Percentiles rank a stretch among this genome's conserved stretches.
phyloP scores from a whole-genome alignment of 2,113 vertebrate genomes.

The Chaenogobius annularis region DNA sequence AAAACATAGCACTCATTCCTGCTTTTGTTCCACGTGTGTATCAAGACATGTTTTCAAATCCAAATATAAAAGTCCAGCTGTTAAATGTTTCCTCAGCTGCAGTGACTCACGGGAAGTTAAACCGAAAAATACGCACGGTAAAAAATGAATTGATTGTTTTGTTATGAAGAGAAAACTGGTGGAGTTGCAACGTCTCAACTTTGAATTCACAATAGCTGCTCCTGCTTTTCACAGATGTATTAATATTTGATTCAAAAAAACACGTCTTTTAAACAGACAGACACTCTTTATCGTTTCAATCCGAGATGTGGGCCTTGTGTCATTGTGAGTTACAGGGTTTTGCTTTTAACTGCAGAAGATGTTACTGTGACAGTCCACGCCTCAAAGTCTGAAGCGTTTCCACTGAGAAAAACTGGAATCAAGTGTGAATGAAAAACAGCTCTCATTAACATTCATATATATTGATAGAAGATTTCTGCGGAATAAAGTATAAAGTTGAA shows the following conservation, averaged over 20 bases:
- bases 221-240: constrained; percentile 75
- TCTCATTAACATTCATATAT: too few relatives aligned
- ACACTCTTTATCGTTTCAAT: constrained; percentile 70
- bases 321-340: constrained; percentile 75
- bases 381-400: constrained; percentile 25
- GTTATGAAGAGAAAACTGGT: constrained; percentile 41
- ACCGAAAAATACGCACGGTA: constrained; percentile 64
- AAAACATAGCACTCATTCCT: constrained; percentile 75
- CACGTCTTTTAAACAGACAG: constrained; percentile 74
- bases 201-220: constrained; percentile 69
- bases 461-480: too few relatives aligned
- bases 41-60: constrained; percentile 74
- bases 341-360: constrained; percentile 75
- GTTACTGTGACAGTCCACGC: constrained; percentile 43
- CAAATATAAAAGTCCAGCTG: constrained; percentile 74
- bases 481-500: too few relatives aligned
- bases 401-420: constrained; percentile 17
- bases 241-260: constrained; percentile 77
- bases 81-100: constrained; percentile 71
- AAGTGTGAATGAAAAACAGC: constrained; percentile 7
- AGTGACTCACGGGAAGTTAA: constrained; percentile 79
- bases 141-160: constrained; percentile 1
- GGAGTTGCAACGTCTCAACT: constrained; percentile 60
- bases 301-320: constrained; percentile 72
- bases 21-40: constrained; percentile 75